phyloP scores from a whole-genome alignment of 2,888 invertebrate genomes.

The Thymelicus acteon region DNA sequence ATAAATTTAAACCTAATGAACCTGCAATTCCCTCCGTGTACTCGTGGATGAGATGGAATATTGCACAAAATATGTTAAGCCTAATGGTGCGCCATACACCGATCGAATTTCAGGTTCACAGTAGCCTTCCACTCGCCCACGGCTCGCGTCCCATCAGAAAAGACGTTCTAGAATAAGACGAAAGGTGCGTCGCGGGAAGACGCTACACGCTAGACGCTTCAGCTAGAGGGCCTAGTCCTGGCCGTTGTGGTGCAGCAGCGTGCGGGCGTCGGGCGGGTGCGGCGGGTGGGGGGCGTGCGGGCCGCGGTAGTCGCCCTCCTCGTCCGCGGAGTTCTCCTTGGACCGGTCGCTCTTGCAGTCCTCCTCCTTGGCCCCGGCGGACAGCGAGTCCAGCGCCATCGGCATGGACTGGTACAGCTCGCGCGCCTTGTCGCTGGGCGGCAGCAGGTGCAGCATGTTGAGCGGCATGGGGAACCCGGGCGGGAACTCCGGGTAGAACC shows the following conservation, averaged over 20 bases:
- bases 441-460: conserved; percentile 93
- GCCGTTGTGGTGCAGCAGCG: conserved; percentile 91
- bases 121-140: conserved; percentile 43
- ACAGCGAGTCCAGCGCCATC: conserved; percentile 84
- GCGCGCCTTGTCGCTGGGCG: conserved; percentile 90
- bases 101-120: conserved; percentile 63
- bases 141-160: conserved; percentile 38
- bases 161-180: conserved; percentile 27
- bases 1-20: conserved; percentile 46
- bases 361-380: conserved; percentile 83
- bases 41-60: conserved; percentile 46
- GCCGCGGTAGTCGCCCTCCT: conserved; percentile 80
- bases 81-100: conserved; percentile 52
- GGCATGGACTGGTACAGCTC: conserved; percentile 86
- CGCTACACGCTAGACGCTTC: conserved; percentile 35
- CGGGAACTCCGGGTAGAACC: conserved; percentile 93
- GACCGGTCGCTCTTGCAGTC: conserved; percentile 87
- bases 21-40: conserved; percentile 65
- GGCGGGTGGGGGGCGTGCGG: conserved; percentile 78
- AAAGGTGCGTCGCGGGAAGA: conserved; percentile 40
- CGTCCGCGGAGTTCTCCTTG: conserved; percentile 86
- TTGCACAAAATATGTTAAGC: conserved; percentile 46
- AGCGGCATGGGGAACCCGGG: conserved; percentile 92
- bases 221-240: conserved; percentile 86
- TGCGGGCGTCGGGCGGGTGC: conserved; percentile 86